A percentile compares a stretch with the other conserved stretches of the same genome.
These are phyloP conservation scores for Cydia amplana DNA, from an alignment of 1,140 invertebrate species.

Conservation along the genomic window DNA sequence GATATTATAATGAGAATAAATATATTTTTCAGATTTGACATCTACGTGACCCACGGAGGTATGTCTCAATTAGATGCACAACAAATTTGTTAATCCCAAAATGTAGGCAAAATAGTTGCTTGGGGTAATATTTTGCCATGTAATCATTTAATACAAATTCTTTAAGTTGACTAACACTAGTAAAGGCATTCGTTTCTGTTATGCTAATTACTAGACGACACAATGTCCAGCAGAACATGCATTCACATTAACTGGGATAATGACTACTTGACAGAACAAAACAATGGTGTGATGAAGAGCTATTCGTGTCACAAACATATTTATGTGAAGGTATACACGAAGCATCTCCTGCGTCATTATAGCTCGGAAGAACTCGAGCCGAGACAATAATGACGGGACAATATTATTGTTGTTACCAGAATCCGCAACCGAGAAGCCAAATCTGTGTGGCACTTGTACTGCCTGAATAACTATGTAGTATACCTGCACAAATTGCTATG, in stretches of 20 bases:
- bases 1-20: too few relatives aligned
- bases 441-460: neutral
- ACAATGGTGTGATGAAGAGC: conserved; percentile 18
- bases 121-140: neutral
- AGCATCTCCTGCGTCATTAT: neutral
- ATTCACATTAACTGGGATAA: neutral
- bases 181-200: conserved; percentile 37
- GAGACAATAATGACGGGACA: neutral
- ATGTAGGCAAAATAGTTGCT: neutral
- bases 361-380: neutral
- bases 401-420: neutral
- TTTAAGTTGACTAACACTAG: neutral
- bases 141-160: neutral
- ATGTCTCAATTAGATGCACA: too few relatives aligned
- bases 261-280: conserved; percentile 15
- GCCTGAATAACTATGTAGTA: too few relatives aligned
- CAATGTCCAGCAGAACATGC: conserved; percentile 22
- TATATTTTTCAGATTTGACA: too few relatives aligned
- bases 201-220: conserved; percentile 47
- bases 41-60: too few relatives aligned
- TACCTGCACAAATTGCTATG: neutral
- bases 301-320: neutral
- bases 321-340: neutral
- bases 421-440: neutral
- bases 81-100: too few relatives aligned